Base-by-base conservation (phyloP, 2,888 invertebrate species). In the Resseliella maxima region DNA sequence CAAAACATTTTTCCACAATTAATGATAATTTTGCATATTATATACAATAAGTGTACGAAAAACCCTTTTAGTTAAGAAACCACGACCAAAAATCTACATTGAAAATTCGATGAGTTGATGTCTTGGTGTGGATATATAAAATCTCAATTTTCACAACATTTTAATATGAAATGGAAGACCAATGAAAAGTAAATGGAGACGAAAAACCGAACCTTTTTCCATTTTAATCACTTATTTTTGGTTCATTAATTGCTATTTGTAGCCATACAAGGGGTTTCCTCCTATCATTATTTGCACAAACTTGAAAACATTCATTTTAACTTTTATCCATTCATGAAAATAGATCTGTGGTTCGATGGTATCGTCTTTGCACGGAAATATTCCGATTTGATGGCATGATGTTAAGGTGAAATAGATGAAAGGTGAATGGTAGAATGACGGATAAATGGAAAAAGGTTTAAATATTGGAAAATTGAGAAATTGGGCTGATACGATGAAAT, bases 171-270 rank as follows among this genome's bases (percentile, higher is more conserved):
- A 15, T 50, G 50, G 2, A 18, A 2, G 8, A 15, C 12, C 12
- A 50, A 15, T 3, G 2, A 50, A 50, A 21, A 50, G 50, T n/a
- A n/a, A 50, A 8, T 8, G 18, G 2, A 50, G 50, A 18, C 50
- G 50, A 50, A 18, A 50, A 50, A 12, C 50, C n/a, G n/a, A 24
- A 59, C 18, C 59, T 5, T 59, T 59, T 59, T 59, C 59, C 59
- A n/a, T 24, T 59, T n/a, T 59, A 59, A 59, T 59, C 59, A 24
- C 24, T 27, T 59, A 59, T 24, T 59, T n/a, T 59, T 59, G 59
- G 59, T 59, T 59, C 59, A 59, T 59, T 59, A 59, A 59, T 59
- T 59, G 59, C 59, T n/a, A 50, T 50, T 50, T 50, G 24, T 59
- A 59, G 12, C n/a, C 59, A 59, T 59, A 24, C 27, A 3, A 59